Evolutionary conservation across 1,140 invertebrate genomes (phyloP).

Genomic region (Micrasema longulum): DNA sequence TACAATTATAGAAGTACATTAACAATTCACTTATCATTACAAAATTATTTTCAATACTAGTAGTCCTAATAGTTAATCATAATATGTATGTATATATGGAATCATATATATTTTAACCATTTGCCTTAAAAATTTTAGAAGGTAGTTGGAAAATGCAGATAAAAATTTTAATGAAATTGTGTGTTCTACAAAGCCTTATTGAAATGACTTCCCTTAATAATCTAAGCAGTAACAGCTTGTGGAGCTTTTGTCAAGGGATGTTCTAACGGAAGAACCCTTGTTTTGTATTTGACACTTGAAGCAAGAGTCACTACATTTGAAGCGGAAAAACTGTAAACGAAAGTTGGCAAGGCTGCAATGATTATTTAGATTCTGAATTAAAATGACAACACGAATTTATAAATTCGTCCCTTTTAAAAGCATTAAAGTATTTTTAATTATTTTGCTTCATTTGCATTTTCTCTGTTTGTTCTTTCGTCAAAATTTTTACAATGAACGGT

Average conservation of each 20-base stretch:
- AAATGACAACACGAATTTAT: too few species aligned
- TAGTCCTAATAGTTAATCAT: too few species aligned
- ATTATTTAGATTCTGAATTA: slow-evolving; percentile 4
- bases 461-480: background rate
- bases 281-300: slow-evolving; percentile 9
- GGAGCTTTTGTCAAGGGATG: slow-evolving; percentile 20
- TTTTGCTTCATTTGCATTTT: background rate
- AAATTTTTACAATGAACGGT: too few species aligned
- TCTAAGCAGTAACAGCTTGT: slow-evolving; percentile 19
- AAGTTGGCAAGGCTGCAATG: background rate
- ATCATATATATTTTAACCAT: too few species aligned
- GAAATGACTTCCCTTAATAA: slow-evolving; percentile 29
- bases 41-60: too few species aligned
- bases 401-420: background rate
- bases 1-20: too few species aligned
- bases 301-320: slow-evolving; percentile 24
- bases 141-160: too few species aligned
- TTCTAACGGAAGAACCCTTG: slow-evolving; percentile 23
- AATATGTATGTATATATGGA: too few species aligned
- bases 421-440: background rate
- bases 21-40: too few species aligned
- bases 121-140: too few species aligned
- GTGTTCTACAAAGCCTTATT: background rate
- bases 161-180: background rate
- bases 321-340: slow-evolving; percentile 17